Evolutionary conservation across 2,113 vertebrate genomes (phyloP), one percentile per base, ranked within the genome.

Genomic region (Tetrao urogallus): DNA sequence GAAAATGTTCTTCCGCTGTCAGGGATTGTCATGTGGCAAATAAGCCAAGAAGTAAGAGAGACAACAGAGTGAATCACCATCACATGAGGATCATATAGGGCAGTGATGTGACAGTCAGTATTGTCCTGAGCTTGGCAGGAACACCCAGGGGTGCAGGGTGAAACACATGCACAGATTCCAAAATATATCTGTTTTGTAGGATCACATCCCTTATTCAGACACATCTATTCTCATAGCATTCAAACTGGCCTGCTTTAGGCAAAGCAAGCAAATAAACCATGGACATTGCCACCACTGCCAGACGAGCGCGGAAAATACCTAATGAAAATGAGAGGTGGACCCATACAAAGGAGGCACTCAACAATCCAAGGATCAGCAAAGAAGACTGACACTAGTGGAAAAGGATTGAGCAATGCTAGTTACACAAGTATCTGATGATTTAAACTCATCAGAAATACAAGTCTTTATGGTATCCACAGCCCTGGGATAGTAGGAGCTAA

Each of bases 51-150:
- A 88, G 57, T 86, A 83, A 77, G 61, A 36, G 6, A 84, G 84
- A 88, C 92, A 94, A 61, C 57, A 25, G 48, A 91, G 69, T 75
- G 89, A 94, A 88, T 72, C 17, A 73, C 28, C 47, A 50, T 42
- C 72, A 75, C 38, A 36, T 18, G 34, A 67, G 43, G 52, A 67
- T 57, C 89, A 52, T 3, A 1, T 6, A 9, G 63, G 43, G 65
- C 64, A 83, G 52, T 52, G 67, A 76, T 16, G 52, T 54, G 52
- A 54, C 52, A 54, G 27, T 13, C 58, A 52, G 61, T 24, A 34
- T 18, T 11, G 25, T 14, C 36, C 17, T 8, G 1, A 45, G 21
- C 22, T 80, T 36, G 21, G 38, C 13, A 70, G 56, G 36, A 54
- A 9, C 11, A 3, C 8, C 36, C 36, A 25, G 58, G 22, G 7